phyloP scores from a whole-genome alignment of 2,888 invertebrate genomes.

The Omphaloscelis lunosa region DNA sequence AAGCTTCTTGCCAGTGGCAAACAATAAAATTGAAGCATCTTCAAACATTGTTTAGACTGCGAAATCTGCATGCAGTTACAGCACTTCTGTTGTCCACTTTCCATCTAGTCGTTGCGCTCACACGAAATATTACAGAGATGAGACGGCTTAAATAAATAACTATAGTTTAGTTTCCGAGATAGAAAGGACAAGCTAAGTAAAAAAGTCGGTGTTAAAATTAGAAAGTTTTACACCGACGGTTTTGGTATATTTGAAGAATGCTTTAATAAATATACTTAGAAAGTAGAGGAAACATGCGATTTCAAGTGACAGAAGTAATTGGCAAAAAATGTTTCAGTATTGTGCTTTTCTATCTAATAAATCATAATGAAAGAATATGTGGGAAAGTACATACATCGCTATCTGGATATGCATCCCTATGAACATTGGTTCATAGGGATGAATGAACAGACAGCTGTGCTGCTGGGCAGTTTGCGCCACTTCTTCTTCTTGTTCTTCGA shows the following conservation, averaged over 20 bases:
- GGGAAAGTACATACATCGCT: no score
- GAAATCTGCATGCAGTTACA: background rate
- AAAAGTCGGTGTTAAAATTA: conserved; percentile 21
- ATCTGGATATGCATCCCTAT: no score
- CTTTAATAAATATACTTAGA: conserved; percentile 8
- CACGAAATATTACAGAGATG: conserved; percentile 14
- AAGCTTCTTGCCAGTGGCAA: background rate
- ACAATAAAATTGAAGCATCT: background rate
- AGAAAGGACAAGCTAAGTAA: conserved; percentile 30
- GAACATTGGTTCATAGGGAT: no score
- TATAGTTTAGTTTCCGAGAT: conserved; percentile 9
- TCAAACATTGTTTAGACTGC: background rate
- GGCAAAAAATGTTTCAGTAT: background rate
- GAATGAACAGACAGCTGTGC: no score
- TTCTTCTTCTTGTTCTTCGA: no score
- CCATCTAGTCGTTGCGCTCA: background rate
- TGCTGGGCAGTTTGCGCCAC: no score
- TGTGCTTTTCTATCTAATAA: background rate
- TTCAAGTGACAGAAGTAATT: conserved; percentile 28
- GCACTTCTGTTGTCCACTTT: background rate
- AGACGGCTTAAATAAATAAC: conserved; percentile 10
- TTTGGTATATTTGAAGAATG: conserved; percentile 31
- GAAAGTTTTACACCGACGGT: conserved; percentile 3
- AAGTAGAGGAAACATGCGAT: conserved; percentile 13
- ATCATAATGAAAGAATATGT: no score